A percentile compares a stretch with the other conserved stretches of the same genome.
Evolutionary conservation across 2,888 invertebrate genomes (phyloP).

Genomic region (Caenorhabditis macrosperma): DNA sequence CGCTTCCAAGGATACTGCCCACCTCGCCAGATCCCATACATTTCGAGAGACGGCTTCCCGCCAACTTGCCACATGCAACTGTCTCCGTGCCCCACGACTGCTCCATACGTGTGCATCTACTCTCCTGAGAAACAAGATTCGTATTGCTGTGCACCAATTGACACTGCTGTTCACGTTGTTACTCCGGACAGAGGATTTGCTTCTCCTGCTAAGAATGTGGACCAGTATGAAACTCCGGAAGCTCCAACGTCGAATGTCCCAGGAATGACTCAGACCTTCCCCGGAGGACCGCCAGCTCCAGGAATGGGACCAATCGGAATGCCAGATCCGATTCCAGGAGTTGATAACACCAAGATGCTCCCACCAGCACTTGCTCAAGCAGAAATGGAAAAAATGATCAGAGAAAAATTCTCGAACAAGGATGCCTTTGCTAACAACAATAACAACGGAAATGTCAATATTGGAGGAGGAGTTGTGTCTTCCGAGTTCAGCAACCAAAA

Average conservation of each 20-base stretch:
- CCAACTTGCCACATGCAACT: slow-evolving; percentile 79
- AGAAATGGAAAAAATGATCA: slow-evolving; percentile 53
- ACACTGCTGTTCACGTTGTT: slow-evolving; percentile 71
- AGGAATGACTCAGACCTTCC: slow-evolving; percentile 66
- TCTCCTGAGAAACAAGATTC: slow-evolving; percentile 79
- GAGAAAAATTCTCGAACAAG: slow-evolving; percentile 40
- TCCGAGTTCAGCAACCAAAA: slow-evolving; percentile 25
- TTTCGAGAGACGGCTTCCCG: slow-evolving; percentile 71
- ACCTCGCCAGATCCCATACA: slow-evolving; percentile 78
- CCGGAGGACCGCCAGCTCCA: slow-evolving; percentile 58
- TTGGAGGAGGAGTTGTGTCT: slow-evolving; percentile 26
- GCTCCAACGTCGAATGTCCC: slow-evolving; percentile 37
- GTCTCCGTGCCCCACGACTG: slow-evolving; percentile 78
- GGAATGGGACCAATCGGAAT: slow-evolving; percentile 60
- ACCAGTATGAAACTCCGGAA: slow-evolving; percentile 33
- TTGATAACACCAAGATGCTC: slow-evolving; percentile 48
- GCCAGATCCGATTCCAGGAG: slow-evolving; percentile 69
- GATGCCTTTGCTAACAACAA: slow-evolving; percentile 9
- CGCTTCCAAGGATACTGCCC: slow-evolving; percentile 77
- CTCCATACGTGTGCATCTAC: slow-evolving; percentile 79
- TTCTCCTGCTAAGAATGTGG: slow-evolving; percentile 55
- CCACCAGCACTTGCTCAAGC: slow-evolving; percentile 62
- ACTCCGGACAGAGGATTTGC: slow-evolving; percentile 57
- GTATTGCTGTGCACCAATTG: slow-evolving; percentile 79
- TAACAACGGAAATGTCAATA: slow-evolving; percentile 21